Percentiles rank a stretch among this genome's conserved stretches.
These are phyloP conservation scores for Propithecus deckenii DNA, from an alignment of 2,797 vertebrate species.

Conservation along the genomic window DNA sequence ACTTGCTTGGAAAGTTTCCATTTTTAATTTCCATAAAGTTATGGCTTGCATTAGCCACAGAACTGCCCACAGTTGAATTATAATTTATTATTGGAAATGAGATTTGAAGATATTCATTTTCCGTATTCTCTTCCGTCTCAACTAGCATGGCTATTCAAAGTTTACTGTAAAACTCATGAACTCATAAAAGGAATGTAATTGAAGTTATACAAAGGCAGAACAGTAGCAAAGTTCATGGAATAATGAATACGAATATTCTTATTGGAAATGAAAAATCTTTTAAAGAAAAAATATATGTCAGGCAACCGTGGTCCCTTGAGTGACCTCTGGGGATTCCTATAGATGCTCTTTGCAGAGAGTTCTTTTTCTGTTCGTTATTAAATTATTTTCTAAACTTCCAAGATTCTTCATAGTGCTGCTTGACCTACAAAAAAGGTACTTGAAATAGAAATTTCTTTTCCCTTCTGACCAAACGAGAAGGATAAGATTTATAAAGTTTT, in stretches of 20 bases:
- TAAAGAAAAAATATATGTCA: conserved; percentile 49
- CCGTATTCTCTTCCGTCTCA: neutral
- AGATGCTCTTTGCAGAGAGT: conserved; percentile 21
- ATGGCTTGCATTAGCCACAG: neutral
- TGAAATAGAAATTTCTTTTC: conserved; percentile 59
- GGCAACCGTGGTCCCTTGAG: neutral
- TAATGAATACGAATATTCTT: conserved; percentile 73
- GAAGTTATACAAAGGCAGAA: conserved; percentile 53
- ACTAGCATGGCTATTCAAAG: conserved; percentile 1
- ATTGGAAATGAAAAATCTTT: conserved; percentile 58
- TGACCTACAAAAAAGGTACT: conserved; percentile 67
- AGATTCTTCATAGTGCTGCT: conserved; percentile 49
- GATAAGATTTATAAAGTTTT: conserved; percentile 55
- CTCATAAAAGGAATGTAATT: conserved; percentile 17
- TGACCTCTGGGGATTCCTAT: conserved; percentile 56
- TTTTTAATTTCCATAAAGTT: neutral
- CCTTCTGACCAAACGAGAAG: conserved; percentile 46
- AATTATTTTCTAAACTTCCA: conserved; percentile 63
- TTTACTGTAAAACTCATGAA: conserved; percentile 44
- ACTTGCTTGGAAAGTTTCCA: neutral
- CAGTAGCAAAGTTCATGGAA: conserved; percentile 66
- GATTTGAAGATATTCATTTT: conserved; percentile 39
- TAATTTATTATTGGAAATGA: conserved; percentile 24
- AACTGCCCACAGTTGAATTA: neutral
- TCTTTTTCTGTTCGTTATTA: conserved; percentile 61